Evolutionary conservation across 2,888 invertebrate species (phyloP), one percentile per base, ranked within the genome.

Genomic region (Oasisia sp.): DNA sequence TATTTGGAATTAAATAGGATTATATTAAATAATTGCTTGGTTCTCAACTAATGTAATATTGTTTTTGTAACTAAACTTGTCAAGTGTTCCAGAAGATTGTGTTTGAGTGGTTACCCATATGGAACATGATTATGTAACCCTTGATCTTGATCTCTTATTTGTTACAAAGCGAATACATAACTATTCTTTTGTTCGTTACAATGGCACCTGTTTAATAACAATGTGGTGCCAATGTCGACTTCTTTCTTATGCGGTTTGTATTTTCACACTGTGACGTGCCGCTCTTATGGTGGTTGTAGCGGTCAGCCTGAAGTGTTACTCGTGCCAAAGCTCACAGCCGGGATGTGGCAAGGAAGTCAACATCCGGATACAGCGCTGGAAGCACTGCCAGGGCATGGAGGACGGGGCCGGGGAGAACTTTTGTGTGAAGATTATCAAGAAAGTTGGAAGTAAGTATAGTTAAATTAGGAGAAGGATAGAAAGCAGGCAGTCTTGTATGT

Each of bases 371-470:
- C 95, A 95, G 92, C 95, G 95, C 27, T 96, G 96, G 96, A 93
- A 94, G 91, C 94, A 94, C 50, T 96, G 96, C 93, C 95, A 95
- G 12, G 92, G 93, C 44, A 94, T 95, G 0, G 94, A 93, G 2
- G 32, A 91, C n/a, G 93, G 92, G 19, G 93, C 94, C 27, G 93
- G 93, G 4, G 94, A 95, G 91, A 95, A 95, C 92, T 96, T 95
- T 93, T 96, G 96, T 94, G 96, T 96, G 92, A 96, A 96, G 94
- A 95, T 96, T 91, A 95, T 95, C 11, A 95, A 95, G 92, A 94
- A 95, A 93, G 93, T 94, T 91, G 95, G 95, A 92, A 95, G 96
- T 96, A 94, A 94, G 95, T 94, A 27, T 74, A 7, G 7, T 19
- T 7, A 5, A 74, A 7, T 74, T 27, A 50, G 12, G 5, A 12